Conservation (phyloP, 2,797 vertebrate species). For the Crenuchus spilurus region DNA sequence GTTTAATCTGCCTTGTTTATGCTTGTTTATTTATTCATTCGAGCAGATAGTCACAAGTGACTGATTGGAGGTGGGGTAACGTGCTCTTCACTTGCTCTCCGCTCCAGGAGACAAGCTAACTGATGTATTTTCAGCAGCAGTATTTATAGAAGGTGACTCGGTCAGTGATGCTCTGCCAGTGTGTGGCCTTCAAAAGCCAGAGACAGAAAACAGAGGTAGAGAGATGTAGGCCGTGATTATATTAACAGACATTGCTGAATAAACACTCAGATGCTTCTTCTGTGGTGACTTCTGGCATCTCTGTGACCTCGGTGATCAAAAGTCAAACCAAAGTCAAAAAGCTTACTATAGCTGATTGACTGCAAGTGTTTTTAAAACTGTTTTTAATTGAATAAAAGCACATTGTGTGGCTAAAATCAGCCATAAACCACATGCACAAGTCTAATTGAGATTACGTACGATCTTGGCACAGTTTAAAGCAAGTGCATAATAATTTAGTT, state of each 20-base stretch:
- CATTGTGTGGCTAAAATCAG: no score
- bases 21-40: slow-evolving; percentile 26
- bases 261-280: not conserved
- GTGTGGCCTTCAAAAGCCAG: not conserved
- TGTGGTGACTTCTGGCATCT: not conserved
- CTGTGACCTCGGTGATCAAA: not conserved
- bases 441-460: no score
- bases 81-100: not conserved
- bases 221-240: not conserved
- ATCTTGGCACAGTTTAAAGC: no score
- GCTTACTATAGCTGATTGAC: not conserved
- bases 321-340: not conserved
- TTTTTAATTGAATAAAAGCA: no score
- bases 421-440: no score
- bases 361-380: not conserved
- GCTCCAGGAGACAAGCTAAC: not conserved
- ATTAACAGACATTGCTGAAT: not conserved
- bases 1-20: slow-evolving; percentile 25
- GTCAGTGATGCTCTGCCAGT: not conserved
- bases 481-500: no score
- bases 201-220: not conserved
- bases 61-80: slow-evolving; percentile 6
- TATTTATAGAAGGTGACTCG: not conserved
- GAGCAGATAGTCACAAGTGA: slow-evolving; percentile 12
- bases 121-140: not conserved